These are phyloP conservation scores for Hedya salicella DNA, from an alignment of 2,888 invertebrate species.

Conservation along the genomic window DNA sequence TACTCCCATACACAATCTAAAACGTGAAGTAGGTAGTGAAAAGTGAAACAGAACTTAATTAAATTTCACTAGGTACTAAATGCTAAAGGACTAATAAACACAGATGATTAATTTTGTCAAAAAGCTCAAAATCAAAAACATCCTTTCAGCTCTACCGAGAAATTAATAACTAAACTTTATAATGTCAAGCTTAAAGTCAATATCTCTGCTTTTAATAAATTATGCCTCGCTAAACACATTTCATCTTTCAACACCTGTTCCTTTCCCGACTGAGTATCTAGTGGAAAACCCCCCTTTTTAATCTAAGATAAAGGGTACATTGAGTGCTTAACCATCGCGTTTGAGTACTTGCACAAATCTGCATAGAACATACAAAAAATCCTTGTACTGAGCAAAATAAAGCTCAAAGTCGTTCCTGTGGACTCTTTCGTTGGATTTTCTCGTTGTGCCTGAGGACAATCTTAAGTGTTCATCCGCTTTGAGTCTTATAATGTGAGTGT, in stretches of 20 bases:
- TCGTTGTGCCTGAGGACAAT: constrained; percentile 53
- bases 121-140: neutral
- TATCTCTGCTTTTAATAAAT: constrained; percentile 22
- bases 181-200: neutral
- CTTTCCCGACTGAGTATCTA: constrained; percentile 52
- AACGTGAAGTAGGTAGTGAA: too few relatives aligned
- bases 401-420: constrained; percentile 25
- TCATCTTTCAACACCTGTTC: constrained; percentile 55
- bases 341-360: constrained; percentile 55
- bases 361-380: constrained; percentile 39
- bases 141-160: neutral
- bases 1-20: too few relatives aligned
- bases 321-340: constrained; percentile 78
- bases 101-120: too few relatives aligned
- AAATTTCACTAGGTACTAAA: too few relatives aligned
- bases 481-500: neutral
- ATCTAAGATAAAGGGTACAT: constrained; percentile 83
- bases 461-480: constrained; percentile 44
- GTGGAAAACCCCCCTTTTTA: constrained; percentile 72
- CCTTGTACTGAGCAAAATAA: constrained; percentile 34
- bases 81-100: too few relatives aligned
- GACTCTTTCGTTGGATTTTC: constrained; percentile 49
- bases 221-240: constrained; percentile 39
- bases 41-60: too few relatives aligned
- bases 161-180: constrained; percentile 3